Evolutionary conservation across 2,888 invertebrate species (phyloP).

Genomic region (Cylindroiulus punctatus): DNA sequence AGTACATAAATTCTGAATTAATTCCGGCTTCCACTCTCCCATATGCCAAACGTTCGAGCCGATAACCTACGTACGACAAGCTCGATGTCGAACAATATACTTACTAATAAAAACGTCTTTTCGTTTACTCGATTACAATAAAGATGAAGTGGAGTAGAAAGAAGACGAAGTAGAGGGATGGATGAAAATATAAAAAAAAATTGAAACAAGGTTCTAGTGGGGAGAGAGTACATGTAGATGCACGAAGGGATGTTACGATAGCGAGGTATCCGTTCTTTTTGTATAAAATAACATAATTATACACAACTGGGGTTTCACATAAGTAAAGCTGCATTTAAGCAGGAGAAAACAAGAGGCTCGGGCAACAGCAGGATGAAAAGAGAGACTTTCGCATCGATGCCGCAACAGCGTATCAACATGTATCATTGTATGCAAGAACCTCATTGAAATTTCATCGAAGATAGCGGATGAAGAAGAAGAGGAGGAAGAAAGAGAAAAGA

Average conservation of each 20-base stretch:
- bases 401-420: background rate
- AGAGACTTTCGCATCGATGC: background rate
- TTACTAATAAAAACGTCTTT: constrained; percentile 42
- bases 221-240: background rate
- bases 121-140: constrained; percentile 42
- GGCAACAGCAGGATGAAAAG: constrained; percentile 16
- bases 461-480: background rate
- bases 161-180: constrained; percentile 35
- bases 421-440: background rate
- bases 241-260: background rate
- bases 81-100: constrained; percentile 42
- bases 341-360: constrained; percentile 33
- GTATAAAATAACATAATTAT: constrained; percentile 42
- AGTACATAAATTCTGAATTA: background rate
- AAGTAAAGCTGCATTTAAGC: constrained; percentile 35
- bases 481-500: background rate
- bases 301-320: constrained; percentile 38
- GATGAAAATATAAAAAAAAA: background rate
- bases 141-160: constrained; percentile 38
- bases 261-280: constrained; percentile 25
- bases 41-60: background rate
- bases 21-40: background rate
- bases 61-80: background rate
- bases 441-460: constrained; percentile 37
- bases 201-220: constrained; percentile 19